phyloP scores from a whole-genome alignment of 2,113 vertebrate genomes.

The Lynx canadensis region DNA sequence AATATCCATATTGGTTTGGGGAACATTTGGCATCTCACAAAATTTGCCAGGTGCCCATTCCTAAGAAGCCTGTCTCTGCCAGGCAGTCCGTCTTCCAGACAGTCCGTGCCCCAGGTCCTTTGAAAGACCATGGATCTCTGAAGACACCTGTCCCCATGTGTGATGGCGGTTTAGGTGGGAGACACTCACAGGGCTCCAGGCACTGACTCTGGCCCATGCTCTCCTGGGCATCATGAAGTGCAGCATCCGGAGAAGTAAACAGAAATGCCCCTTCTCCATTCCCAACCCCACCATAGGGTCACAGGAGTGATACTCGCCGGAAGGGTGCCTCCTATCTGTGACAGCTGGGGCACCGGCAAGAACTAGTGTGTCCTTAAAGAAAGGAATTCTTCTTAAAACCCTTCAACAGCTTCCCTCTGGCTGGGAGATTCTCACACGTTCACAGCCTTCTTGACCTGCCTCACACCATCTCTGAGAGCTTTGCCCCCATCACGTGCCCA shows the following conservation, averaged over 20 bases:
- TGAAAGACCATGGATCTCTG: not conserved
- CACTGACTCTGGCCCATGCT: not conserved
- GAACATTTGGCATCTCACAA: slow-evolving; percentile 52
- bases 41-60: slow-evolving; percentile 27
- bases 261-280: not conserved
- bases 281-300: not conserved
- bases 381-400: not conserved
- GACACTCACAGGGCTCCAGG: not conserved
- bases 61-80: slow-evolving; percentile 10
- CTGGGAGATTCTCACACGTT: not conserved
- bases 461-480: rapidly evolving
- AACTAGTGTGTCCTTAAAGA: not conserved
- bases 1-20: slow-evolving; percentile 65
- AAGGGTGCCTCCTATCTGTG: not conserved
- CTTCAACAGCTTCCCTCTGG: not conserved
- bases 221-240: not conserved
- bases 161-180: not conserved
- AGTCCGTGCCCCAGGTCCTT: not conserved
- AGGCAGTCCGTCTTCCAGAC: not conserved
- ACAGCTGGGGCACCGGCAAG: not conserved
- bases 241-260: not conserved
- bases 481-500: not conserved
- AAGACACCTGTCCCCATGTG: not conserved
- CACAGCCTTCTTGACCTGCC: not conserved
- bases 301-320: not conserved